phyloP scores from a whole-genome alignment of 2,888 invertebrate species.

The Acleris literana region DNA sequence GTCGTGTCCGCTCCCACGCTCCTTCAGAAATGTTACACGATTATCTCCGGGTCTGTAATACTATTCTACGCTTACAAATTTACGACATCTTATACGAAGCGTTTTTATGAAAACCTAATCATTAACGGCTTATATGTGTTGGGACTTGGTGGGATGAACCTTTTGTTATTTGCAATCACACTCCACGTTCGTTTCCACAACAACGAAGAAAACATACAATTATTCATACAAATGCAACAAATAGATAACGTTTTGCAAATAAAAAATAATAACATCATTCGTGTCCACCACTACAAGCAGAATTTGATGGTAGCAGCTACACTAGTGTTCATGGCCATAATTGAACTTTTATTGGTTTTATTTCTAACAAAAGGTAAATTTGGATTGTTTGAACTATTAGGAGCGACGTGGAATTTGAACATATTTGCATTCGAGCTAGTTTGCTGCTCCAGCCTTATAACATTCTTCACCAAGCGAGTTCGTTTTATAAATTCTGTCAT shows the following conservation, averaged over 20 bases:
- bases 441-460: constrained; percentile 52
- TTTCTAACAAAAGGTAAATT: not conserved
- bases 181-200: constrained; percentile 10
- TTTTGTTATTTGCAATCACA: not conserved
- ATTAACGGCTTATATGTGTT: too few relatives aligned
- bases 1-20: constrained; percentile 4
- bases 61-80: not conserved
- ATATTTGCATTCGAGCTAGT: constrained; percentile 39
- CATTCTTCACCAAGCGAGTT: constrained; percentile 54
- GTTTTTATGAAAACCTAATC: too few relatives aligned
- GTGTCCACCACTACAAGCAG: constrained; percentile 6
- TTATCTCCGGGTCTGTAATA: constrained; percentile 9
- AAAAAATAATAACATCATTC: not conserved
- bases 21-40: constrained; percentile 22
- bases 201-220: constrained; percentile 11
- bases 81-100: not conserved
- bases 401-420: not conserved
- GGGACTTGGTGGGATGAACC: not conserved
- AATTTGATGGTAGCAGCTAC: not conserved
- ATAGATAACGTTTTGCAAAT: constrained; percentile 16
- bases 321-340: not conserved
- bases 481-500: constrained; percentile 60
- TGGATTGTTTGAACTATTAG: constrained; percentile 7
- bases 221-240: constrained; percentile 14
- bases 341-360: constrained; percentile 24